These are phyloP conservation scores for Remorina albescens DNA, from an alignment of 2,797 vertebrate genomes.

Conservation along the genomic window DNA sequence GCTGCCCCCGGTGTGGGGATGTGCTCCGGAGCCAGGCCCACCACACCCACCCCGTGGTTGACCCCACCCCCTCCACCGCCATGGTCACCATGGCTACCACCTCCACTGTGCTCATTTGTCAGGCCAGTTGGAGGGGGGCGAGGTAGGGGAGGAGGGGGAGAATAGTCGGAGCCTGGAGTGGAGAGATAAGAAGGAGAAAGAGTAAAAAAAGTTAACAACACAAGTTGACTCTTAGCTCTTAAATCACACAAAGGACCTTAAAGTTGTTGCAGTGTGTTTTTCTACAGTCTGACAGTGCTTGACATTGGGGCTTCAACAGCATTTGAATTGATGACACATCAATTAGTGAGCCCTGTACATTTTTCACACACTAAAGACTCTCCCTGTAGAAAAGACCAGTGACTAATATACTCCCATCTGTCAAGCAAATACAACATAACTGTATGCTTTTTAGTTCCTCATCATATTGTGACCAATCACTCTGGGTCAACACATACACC, in stretches of 20 bases:
- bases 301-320: constrained; percentile 40
- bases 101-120: constrained; percentile 82
- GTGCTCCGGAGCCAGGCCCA: constrained; percentile 96
- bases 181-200: constrained; percentile 65
- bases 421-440: constrained; percentile 47
- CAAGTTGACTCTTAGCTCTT: constrained; percentile 3
- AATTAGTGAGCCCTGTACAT: constrained; percentile 36
- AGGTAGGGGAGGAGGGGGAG: constrained; percentile 90
- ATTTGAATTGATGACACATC: constrained; percentile 45
- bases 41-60: constrained; percentile 84
- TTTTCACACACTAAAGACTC: constrained; percentile 36
- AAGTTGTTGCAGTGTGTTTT: constrained; percentile 31
- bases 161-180: constrained; percentile 90
- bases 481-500: constrained; percentile 31
- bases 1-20: constrained; percentile 94
- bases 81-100: constrained; percentile 84
- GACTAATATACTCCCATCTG: constrained; percentile 54
- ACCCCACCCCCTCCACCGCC: constrained; percentile 84
- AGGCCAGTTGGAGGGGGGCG: constrained; percentile 83
- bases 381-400: constrained; percentile 34
- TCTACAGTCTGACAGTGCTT: constrained; percentile 29
- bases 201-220: constrained; percentile 33
- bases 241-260: constrained; percentile 4
- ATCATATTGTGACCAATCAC: constrained; percentile 48
- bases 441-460: constrained; percentile 24